A percentile compares a stretch with the other conserved stretches of the same genome.
These are phyloP conservation scores for Cardiocondyla obscurior DNA, from an alignment of 1,140 invertebrate genomes.

Conservation along the genomic window DNA sequence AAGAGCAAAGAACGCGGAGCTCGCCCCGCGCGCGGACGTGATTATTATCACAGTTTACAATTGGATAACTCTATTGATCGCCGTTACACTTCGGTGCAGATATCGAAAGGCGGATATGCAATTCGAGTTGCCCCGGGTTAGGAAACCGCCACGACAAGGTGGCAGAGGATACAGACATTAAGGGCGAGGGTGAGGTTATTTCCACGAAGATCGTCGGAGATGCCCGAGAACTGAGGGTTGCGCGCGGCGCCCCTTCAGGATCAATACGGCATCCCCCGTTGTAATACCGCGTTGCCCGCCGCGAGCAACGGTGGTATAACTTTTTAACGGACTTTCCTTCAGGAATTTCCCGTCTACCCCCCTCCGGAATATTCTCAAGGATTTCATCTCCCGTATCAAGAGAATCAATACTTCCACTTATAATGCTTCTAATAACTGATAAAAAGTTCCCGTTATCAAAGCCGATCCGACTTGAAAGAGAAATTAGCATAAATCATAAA, in stretches of 20 bases:
- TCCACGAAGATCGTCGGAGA: constrained; percentile 81
- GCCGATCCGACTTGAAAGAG: constrained; percentile 20
- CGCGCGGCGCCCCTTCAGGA: constrained; percentile 79
- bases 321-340: constrained; percentile 66
- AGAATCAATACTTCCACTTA: constrained; percentile 36
- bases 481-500: constrained; percentile 35
- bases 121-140: constrained; percentile 67
- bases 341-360: constrained; percentile 34
- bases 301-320: constrained; percentile 71
- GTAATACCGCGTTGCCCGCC: constrained; percentile 77
- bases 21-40: not conserved
- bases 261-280: constrained; percentile 79
- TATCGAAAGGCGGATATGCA: constrained; percentile 51
- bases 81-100: constrained; percentile 35
- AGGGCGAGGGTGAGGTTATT: constrained; percentile 78
- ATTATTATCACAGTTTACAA: constrained; percentile 6
- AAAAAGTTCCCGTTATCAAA: constrained; percentile 36
- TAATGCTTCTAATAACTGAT: constrained; percentile 41
- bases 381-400: constrained; percentile 29
- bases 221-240: constrained; percentile 78
- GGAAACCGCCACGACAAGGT: constrained; percentile 70
- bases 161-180: constrained; percentile 78
- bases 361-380: constrained; percentile 23
- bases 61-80: constrained; percentile 47
- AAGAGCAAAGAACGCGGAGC: not conserved